Evolutionary conservation across 2,797 vertebrate species (phyloP), one percentile per base, ranked within the genome.

Genomic region (Channa striata): DNA sequence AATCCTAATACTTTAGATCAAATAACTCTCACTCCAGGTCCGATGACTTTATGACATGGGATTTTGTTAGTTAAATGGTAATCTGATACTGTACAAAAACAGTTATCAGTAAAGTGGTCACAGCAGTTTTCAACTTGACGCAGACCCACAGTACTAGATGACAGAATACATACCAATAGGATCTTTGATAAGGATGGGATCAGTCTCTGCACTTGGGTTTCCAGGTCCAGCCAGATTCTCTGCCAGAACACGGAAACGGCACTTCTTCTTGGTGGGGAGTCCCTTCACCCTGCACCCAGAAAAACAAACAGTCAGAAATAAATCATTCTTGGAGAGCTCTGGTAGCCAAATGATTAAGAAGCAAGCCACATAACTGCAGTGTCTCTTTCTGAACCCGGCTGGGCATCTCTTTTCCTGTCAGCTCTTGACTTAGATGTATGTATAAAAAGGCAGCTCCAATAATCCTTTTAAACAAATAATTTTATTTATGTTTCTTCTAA

Each of bases 221-320:
- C 98, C 97, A 78, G 94, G 91, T 89, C 98, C 98, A 78, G 98
- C 97, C 87, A 99, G 93, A 93, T 99, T 99, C 91, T 99, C 98
- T 80, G 98, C 98, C 87, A 98, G 85, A 77, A 99, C 96, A 68
- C 98, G 96, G 94, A 99, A 99, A 85, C 92, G 95, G 68, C 92
- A 97, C 82, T 99, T 99, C 92, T 97, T 99, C 93, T 99, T 99
- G 74, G 97, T 95, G 40, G 94, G 92, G 64, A 99, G 95, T 57
- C 98, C 98, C 93, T 99, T 99, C 59, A 98, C 96, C 89, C 98
- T 98, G 88, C 11, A 77, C n/a, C 14, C 59, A 56, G 5, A 69
- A 5, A 44, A 1, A 20, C 8, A n/a, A 1, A 4, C 17, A 34
- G 3, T 64, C 20, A 59, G 12, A 42, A 20, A 8, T n/a, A 30